A percentile compares a stretch with the other conserved stretches of the same genome.
Evolutionary conservation across 2,113 vertebrate genomes (phyloP).

Genomic region (Calyptommatus sinebrachiatus): DNA sequence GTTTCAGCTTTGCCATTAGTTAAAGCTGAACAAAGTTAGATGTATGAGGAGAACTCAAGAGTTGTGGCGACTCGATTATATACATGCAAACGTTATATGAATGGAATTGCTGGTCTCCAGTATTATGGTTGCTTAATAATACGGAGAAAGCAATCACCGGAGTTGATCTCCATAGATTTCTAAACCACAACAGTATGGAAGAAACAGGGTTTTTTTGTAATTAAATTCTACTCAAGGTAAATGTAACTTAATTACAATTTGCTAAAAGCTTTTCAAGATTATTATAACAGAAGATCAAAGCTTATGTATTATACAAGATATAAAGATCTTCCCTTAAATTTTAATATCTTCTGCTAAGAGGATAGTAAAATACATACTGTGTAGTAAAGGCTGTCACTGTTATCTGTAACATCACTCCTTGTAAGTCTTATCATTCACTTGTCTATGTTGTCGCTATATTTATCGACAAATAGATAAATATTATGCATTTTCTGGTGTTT

Average conservation of each 20-base stretch:
- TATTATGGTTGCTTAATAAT: neutral
- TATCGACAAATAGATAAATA: too few relatives aligned
- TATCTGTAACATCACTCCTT: neutral
- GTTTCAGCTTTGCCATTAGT: constrained; percentile 8
- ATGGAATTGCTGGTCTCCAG: neutral
- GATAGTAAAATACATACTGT: neutral
- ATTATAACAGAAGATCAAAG: neutral
- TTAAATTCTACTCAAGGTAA: too few relatives aligned
- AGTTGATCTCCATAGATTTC: too few relatives aligned
- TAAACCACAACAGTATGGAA: too few relatives aligned
- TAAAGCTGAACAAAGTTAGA: constrained; percentile 10
- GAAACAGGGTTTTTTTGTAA: too few relatives aligned
- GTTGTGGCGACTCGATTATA: neutral
- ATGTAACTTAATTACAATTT: neutral
- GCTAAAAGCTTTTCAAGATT: neutral
- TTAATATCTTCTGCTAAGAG: neutral
- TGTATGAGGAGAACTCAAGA: neutral
- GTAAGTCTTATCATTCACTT: neutral
- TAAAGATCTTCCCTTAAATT: neutral
- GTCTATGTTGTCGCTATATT: neutral
- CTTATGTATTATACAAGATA: neutral
- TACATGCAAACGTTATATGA: neutral
- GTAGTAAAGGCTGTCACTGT: neutral
- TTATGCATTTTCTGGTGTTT: neutral
- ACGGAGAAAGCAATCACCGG: too few relatives aligned